Base-by-base conservation (phyloP, 1,140 invertebrate species). In the Orius laevigatus region DNA sequence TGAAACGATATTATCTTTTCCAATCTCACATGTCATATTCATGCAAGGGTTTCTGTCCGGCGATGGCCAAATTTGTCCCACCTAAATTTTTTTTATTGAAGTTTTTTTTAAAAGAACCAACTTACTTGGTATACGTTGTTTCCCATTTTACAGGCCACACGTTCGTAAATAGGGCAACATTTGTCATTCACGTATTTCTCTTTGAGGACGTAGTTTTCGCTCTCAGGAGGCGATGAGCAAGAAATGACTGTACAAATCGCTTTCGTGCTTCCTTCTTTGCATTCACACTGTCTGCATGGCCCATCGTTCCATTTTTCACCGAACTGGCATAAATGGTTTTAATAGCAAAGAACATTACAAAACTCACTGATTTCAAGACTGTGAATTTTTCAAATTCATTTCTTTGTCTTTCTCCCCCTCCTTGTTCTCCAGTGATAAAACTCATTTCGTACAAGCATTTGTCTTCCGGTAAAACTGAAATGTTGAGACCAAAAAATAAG, bases 231-330 rank as follows among this genome's bases (percentile, higher is more conserved):
- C 5, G 58, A 38, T 4, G 66, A 52, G 55, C 74, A 76, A 44
- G 69, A 56, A 9, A 60, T 65, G 1, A 58, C 58, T 8, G 59
- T 42, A 56, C 73, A 75, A 32, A 46, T 54, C 25, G 50, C 25
- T 52, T 58, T 57, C 10, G 58, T 53, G 2, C 54, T 55, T n/a
- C 54, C 56, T 20, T 59, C 46, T 0, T 55, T 62, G 58, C 79
- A 82, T 14, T 63, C 60, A 56, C 81, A 83, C 3, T 63, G 62
- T 11, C 70, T 69, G 53, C 80, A 84, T 2, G 75, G 73, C 1
- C 78, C 79, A 57, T 83, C 79, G 51, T 69, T 55, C 80, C 80
- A 83, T 1, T 60, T 68, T 10, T 73, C 68, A 25, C 75, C 73
- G 39, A 63, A 39, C 67, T 71, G 46, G 11, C 41, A 50, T 44